Evolutionary conservation across 1,140 invertebrate genomes (phyloP).

Genomic region (Periplaneta americana): DNA sequence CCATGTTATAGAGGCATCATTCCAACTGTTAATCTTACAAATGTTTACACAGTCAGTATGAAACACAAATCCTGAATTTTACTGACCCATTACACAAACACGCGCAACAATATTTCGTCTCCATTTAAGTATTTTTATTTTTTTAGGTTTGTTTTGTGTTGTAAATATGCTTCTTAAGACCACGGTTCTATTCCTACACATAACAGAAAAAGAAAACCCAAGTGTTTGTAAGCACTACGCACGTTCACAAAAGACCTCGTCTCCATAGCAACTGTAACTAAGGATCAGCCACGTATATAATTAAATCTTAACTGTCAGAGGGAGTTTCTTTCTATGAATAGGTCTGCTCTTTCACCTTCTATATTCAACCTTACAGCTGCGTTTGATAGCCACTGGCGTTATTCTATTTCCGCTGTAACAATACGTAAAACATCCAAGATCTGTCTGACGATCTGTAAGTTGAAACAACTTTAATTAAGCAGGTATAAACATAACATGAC

Average conservation of each 20-base stretch:
- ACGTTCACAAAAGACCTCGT: not conserved
- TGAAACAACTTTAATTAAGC: too few species aligned
- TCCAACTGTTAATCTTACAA: too few species aligned
- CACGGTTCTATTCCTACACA: not conserved
- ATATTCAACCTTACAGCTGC: too few species aligned
- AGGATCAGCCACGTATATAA: conserved; percentile 1
- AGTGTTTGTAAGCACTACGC: not conserved
- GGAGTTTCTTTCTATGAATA: not conserved
- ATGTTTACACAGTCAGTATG: not conserved
- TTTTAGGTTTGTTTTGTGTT: not conserved
- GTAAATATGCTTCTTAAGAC: not conserved
- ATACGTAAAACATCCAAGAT: too few species aligned
- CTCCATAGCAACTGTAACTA: not conserved
- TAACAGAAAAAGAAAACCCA: not conserved
- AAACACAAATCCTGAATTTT: not conserved
- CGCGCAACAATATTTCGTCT: not conserved
- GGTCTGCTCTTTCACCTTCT: too few species aligned
- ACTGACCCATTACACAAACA: not conserved
- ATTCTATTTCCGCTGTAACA: too few species aligned
- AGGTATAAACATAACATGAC: too few species aligned
- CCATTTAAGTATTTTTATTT: not conserved
- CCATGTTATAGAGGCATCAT: too few species aligned
- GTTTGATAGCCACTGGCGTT: too few species aligned
- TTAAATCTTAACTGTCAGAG: conserved; percentile 10
- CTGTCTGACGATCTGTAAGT: too few species aligned